Base-by-base conservation (phyloP, 2,797 vertebrate genomes). In the Heliangelus exortis region DNA sequence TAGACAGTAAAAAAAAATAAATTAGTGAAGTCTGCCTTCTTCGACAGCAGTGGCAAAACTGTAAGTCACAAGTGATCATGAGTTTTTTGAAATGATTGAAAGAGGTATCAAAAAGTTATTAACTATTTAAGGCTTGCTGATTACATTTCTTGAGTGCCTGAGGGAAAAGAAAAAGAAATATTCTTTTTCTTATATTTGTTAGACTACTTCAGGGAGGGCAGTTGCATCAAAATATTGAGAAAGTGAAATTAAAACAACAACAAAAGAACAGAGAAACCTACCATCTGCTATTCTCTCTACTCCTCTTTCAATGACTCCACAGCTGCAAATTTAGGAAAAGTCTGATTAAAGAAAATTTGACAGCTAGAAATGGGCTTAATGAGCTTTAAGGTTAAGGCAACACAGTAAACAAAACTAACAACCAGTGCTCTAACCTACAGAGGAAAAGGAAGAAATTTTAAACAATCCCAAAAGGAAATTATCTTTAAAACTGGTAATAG, bases 31-130 rank as follows among this genome's bases (percentile, higher is more conserved):
- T 57, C 36, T 85, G 16, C 5, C 16, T 74, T 67, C 39, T 83
- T 75, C 72, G 54, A 85, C 31, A 67, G 45, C 15, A 77, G 10
- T 47, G 66, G n/a, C 45, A 89, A 85, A 87, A 50, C 41, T 83
- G 26, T 53, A 72, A 85, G 15, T 80, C 79, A 45, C 61, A 85
- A 91, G 31, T 76, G 36, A 66, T 47, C 25, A 33, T 31, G 12
- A 90, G 10, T 4, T 45, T 86, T 81, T 25, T 0, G 21, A 65
- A 89, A 84, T 36, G 61, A 81, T 58, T 77, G 81, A 91, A 93
- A 92, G 71, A 72, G 12, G 77, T 78, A 92, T 88, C 39, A 93
- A 48, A 72, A 88, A 77, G 21, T 83, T 89, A 78, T 91, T 83
- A 94, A 85, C 34, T 85, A 10, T 86, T 77, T 85, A 43, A 15